Conservation (phyloP, 2,888 invertebrate genomes). For the Ophion costatus region DNA sequence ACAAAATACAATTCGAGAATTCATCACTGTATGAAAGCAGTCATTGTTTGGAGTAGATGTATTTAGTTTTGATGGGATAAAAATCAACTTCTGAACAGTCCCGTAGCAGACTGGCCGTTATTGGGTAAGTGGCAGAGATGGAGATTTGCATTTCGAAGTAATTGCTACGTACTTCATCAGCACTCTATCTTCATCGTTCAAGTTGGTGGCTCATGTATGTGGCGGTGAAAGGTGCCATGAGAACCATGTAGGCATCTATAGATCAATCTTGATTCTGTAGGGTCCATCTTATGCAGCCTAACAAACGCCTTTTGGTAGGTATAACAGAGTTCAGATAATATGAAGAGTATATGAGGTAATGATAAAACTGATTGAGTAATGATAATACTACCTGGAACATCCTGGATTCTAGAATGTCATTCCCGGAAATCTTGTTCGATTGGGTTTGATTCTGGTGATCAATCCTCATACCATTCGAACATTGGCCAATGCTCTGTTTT, state of each 20-base stretch:
- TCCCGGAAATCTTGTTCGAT: not conserved
- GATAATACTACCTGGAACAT: not conserved
- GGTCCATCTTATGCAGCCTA: not conserved
- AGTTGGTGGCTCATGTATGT: not conserved
- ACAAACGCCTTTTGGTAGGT: not conserved
- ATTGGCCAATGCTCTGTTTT: not conserved
- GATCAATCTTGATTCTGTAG: not conserved
- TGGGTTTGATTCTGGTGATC: not conserved
- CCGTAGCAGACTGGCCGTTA: not conserved
- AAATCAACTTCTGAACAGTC: not conserved
- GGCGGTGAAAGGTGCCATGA: not conserved
- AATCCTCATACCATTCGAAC: not conserved
- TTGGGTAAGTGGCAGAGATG: not conserved
- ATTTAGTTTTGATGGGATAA: not conserved
- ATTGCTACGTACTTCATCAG: not conserved
- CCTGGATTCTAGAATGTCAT: not conserved
- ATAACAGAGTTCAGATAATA: not conserved
- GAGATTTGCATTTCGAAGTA: not conserved
- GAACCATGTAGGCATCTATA: too few species aligned
- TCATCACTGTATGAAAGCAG: not conserved
- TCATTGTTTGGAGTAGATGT: not conserved
- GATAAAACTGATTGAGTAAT: not conserved
- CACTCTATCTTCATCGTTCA: not conserved
- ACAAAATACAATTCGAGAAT: not conserved
- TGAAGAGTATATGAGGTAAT: not conserved